Percentiles rank a stretch among this genome's conserved stretches.
Evolutionary conservation across 2,113 vertebrate genomes (phyloP).

Genomic region (Calidris pygmaea): DNA sequence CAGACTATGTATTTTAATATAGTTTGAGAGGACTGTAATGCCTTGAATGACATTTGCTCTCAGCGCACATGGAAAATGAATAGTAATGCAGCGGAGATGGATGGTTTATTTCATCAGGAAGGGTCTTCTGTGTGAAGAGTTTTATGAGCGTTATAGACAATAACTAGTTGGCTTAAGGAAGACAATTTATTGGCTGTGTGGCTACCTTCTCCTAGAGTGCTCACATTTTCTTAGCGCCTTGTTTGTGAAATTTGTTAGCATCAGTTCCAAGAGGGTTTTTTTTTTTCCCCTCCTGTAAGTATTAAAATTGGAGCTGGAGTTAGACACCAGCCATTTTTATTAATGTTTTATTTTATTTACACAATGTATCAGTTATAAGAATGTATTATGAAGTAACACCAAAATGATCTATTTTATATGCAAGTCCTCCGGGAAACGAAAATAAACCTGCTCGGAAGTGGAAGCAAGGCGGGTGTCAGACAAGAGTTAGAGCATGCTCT

Average conservation of each 20-base stretch:
- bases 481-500: not conserved
- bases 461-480: not conserved
- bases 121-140: constrained; percentile 51
- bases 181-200: constrained; percentile 26
- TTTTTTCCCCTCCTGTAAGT: not conserved
- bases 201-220: constrained; percentile 15
- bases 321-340: constrained; percentile 41
- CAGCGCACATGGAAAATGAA: constrained; percentile 61
- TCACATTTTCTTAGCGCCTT: not conserved
- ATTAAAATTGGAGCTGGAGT: not conserved
- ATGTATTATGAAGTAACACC: not conserved
- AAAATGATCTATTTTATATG: constrained; percentile 48
- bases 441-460: constrained; percentile 39
- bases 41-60: constrained; percentile 67
- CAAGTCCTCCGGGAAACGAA: constrained; percentile 12
- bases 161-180: constrained; percentile 63
- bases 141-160: constrained; percentile 65
- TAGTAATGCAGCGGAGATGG: constrained; percentile 58
- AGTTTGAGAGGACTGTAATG: constrained; percentile 62
- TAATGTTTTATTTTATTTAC: constrained; percentile 47
- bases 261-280: not conserved
- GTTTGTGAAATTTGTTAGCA: constrained; percentile 23
- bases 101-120: constrained; percentile 59
- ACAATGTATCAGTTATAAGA: constrained; percentile 27
- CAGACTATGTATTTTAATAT: constrained; percentile 70